phyloP scores from a whole-genome alignment of 2,888 invertebrate genomes.

The Pristionchus fissidentatus region DNA sequence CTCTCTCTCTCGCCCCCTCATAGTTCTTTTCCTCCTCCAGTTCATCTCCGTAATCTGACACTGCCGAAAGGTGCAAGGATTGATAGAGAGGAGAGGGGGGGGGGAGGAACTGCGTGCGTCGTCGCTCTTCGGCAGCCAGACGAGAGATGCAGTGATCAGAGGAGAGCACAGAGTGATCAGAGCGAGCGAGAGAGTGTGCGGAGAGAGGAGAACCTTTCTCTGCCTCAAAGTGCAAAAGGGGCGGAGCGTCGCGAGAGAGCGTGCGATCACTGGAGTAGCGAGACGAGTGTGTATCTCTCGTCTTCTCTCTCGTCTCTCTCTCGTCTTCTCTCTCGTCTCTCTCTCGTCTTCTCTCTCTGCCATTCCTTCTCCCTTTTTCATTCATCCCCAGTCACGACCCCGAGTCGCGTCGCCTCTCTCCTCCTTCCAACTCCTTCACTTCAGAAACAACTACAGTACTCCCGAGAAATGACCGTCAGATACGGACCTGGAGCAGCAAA shows the following conservation, averaged over 20 bases:
- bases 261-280: slow-evolving; percentile 34
- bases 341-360: neutral
- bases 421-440: neutral
- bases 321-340: no score
- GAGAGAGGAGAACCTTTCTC: neutral
- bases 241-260: slow-evolving; percentile 16
- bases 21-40: no score
- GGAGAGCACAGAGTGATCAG: neutral
- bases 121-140: neutral
- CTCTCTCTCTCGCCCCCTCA: no score
- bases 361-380: slow-evolving; percentile 41
- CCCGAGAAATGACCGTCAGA: slow-evolving; percentile 26
- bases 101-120: slow-evolving; percentile 16
- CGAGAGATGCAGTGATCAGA: neutral
- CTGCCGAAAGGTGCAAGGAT: slow-evolving; percentile 4
- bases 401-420: slow-evolving; percentile 4
- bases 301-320: no score
- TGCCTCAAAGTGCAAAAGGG: slow-evolving; percentile 32
- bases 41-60: slow-evolving; percentile 25
- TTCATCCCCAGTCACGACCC: neutral
- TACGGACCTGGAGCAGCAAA: no score
- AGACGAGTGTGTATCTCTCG: no score
- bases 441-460: neutral
- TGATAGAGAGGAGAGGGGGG: slow-evolving; percentile 27
- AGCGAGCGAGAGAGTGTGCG: neutral